Conservation (phyloP, 2,888 invertebrate genomes). For the Lumbricus terrestris region DNA sequence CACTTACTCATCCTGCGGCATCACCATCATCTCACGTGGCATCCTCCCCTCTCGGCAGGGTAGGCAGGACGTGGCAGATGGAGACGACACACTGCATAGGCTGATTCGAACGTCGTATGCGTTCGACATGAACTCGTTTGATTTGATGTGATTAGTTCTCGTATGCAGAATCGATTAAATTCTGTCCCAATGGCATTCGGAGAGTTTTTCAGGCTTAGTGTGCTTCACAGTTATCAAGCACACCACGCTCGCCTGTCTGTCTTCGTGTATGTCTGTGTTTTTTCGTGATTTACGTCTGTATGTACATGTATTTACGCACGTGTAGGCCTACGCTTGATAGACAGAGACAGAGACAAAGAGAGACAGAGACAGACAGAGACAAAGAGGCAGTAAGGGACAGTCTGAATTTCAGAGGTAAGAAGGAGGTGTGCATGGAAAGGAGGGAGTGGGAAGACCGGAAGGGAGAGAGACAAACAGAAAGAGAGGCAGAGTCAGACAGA, state of each 20-base stretch:
- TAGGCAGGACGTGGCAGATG: background rate
- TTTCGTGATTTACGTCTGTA: too few species aligned
- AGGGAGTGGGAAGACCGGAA: background rate
- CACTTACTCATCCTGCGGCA: background rate
- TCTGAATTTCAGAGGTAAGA: too few species aligned
- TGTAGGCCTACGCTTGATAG: too few species aligned
- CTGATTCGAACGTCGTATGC: background rate
- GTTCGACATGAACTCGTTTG: background rate
- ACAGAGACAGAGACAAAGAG: too few species aligned
- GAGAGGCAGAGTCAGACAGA: constrained; percentile 14
- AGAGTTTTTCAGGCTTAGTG: too few species aligned
- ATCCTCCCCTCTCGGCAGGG: background rate
- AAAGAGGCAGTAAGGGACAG: background rate
- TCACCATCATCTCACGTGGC: background rate
- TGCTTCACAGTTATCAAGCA: background rate
- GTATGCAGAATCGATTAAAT: background rate
- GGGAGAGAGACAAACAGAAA: background rate
- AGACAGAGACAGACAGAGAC: background rate
- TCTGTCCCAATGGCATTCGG: background rate
- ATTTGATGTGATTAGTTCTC: background rate
- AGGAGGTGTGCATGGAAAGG: background rate
- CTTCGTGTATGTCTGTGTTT: background rate
- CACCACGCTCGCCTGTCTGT: background rate
- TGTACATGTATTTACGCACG: too few species aligned
- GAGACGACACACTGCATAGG: background rate